Evolutionary conservation across 2,113 vertebrate genomes (phyloP).

Genomic region (Colossoma macropomum): DNA sequence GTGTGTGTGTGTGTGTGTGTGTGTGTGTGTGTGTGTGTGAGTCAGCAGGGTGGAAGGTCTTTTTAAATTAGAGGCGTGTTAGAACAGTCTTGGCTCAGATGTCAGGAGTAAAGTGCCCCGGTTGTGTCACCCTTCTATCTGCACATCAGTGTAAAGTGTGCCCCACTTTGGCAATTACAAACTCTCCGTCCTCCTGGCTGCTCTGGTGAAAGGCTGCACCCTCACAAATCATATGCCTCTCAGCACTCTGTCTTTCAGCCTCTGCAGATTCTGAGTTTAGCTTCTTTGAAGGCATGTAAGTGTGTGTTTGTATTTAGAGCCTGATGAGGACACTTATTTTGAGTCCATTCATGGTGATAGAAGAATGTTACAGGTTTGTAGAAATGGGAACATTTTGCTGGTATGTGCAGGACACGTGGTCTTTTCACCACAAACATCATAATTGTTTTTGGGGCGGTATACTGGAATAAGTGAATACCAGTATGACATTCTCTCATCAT

Average conservation of each 20-base stretch:
- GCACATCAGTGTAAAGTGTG: slow-evolving; percentile 18
- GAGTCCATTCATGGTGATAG: not conserved
- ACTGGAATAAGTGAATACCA: too few relatives aligned
- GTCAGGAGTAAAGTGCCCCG: slow-evolving; percentile 28
- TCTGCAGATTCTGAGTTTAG: not conserved
- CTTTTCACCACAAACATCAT: too few relatives aligned
- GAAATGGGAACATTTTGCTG: too few relatives aligned
- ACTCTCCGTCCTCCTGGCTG: not conserved
- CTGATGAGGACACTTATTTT: not conserved
- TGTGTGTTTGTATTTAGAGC: not conserved
- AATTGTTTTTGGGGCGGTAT: too few relatives aligned
- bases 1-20: not conserved
- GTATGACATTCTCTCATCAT: too few relatives aligned
- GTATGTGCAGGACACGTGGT: too few relatives aligned
- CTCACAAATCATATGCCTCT: not conserved
- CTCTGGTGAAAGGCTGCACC: not conserved
- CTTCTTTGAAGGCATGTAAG: not conserved
- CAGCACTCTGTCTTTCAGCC: not conserved
- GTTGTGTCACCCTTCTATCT: slow-evolving; percentile 41
- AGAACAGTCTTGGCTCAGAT: slow-evolving; percentile 24
- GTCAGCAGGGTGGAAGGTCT: slow-evolving; percentile 32
- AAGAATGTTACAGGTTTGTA: not conserved
- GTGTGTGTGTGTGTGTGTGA: not conserved
- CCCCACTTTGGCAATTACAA: slow-evolving; percentile 41
- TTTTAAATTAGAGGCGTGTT: slow-evolving; percentile 35